Percentiles rank a stretch among this genome's conserved stretches.
phyloP scores from a whole-genome alignment of 2,888 invertebrate genomes.

The Thereva nobilitata region DNA sequence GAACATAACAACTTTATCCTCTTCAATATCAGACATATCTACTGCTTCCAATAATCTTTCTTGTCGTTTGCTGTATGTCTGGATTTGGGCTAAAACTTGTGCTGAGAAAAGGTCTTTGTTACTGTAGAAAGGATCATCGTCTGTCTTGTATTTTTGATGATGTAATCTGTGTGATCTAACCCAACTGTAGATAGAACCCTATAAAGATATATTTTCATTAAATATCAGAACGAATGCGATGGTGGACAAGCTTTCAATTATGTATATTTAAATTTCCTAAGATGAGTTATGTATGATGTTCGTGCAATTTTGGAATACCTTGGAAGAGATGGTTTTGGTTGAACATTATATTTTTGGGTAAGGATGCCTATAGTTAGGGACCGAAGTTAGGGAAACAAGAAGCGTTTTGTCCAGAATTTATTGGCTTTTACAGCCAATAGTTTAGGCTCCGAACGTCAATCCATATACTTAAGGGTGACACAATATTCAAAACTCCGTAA shows the following conservation, averaged over 20 bases:
- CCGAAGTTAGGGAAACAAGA: too few relatives aligned
- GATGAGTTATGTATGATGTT: too few relatives aligned
- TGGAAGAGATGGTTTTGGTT: too few relatives aligned
- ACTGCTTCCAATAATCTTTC: slow-evolving; percentile 68
- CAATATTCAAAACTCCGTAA: too few relatives aligned
- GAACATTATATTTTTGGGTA: too few relatives aligned
- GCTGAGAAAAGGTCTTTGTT: slow-evolving; percentile 79
- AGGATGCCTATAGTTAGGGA: too few relatives aligned
- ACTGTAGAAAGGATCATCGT: slow-evolving; percentile 79
- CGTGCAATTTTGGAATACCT: too few relatives aligned
- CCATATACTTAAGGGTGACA: too few relatives aligned
- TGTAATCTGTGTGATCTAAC: slow-evolving; percentile 80
- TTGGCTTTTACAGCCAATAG: too few relatives aligned
- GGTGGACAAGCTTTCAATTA: neutral
- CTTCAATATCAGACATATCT: slow-evolving; percentile 79
- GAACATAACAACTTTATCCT: slow-evolving; percentile 77
- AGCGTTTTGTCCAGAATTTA: too few relatives aligned
- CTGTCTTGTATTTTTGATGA: slow-evolving; percentile 76
- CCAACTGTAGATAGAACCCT: slow-evolving; percentile 87
- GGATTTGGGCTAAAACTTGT: slow-evolving; percentile 74
- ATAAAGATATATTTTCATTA: slow-evolving; percentile 43
- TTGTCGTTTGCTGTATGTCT: slow-evolving; percentile 68
- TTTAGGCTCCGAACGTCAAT: too few relatives aligned
- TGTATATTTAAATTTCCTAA: neutral
- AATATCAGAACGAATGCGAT: neutral